Evolutionary conservation across 2,888 invertebrate genomes (phyloP).

Genomic region (Saturnia japonica): DNA sequence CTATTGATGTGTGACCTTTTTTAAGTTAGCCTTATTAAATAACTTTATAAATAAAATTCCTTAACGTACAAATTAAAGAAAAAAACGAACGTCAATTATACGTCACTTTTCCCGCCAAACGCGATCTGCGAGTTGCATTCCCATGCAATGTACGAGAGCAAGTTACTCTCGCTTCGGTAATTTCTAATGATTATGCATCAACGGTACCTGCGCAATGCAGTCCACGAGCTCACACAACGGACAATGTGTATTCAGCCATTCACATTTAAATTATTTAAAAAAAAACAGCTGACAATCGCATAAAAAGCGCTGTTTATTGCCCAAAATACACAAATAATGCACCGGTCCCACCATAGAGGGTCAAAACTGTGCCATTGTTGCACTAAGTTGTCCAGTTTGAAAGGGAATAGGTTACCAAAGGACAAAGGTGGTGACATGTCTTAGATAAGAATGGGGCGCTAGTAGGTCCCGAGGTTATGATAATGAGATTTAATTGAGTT

Average conservation of each 20-base stretch:
- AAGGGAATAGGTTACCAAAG: slow-evolving; percentile 71
- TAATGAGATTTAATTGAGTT: slow-evolving; percentile 82
- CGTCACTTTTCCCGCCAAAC: slow-evolving; percentile 68
- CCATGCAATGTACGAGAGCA: slow-evolving; percentile 58
- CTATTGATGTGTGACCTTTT: slow-evolving; percentile 26
- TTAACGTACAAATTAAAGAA: not conserved
- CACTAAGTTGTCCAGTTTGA: slow-evolving; percentile 71
- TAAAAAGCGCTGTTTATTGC: slow-evolving; percentile 82
- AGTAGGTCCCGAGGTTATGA: slow-evolving; percentile 64
- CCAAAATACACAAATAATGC: slow-evolving; percentile 80
- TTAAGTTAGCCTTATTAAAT: slow-evolving; percentile 12
- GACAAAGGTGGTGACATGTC: slow-evolving; percentile 81
- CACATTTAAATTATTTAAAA: slow-evolving; percentile 67
- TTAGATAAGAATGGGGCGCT: slow-evolving; percentile 60
- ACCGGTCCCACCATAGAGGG: slow-evolving; percentile 72
- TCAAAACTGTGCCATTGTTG: slow-evolving; percentile 75
- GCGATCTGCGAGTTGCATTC: slow-evolving; percentile 58
- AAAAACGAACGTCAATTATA: slow-evolving; percentile 42
- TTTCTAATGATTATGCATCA: slow-evolving; percentile 77
- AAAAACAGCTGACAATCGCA: slow-evolving; percentile 73
- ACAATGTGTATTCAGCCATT: slow-evolving; percentile 78
- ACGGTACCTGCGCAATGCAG: slow-evolving; percentile 72
- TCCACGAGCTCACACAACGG: slow-evolving; percentile 80
- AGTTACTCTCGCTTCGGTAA: slow-evolving; percentile 64
- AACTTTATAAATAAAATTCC: not conserved